Evolutionary conservation across 2,113 vertebrate species (phyloP), one percentile per base, ranked within the genome.

Genomic region (Sitta europaea): DNA sequence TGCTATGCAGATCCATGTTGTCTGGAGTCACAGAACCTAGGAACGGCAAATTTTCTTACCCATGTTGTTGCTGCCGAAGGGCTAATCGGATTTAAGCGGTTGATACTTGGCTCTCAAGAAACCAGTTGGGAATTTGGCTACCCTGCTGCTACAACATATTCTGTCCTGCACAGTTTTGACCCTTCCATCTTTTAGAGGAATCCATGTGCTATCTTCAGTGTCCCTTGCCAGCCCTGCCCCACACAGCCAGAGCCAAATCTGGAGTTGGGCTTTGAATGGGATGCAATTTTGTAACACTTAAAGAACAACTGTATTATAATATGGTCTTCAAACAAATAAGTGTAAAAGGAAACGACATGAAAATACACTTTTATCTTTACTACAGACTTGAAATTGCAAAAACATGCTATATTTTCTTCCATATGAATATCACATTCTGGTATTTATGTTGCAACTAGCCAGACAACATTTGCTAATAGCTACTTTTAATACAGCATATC

Each of bases 381-480:
- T 94, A 88, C 93, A 92, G 87, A 89, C 92, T 94, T 93, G 88
- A 71, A 96, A 94, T 89, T 83, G 45, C 91, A 94, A 92, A 87
- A 95, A 93, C 53, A 84, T 92, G 92, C 87, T 97, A 96, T 96
- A 96, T 97, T 96, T 86, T 75, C 75, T 88, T 97, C 93, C 86
- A 95, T 96, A 95, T 77, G 92, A 95, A 96, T 88, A 63, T 81
- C 31, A 36, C 95, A 82, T 92, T 94, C 88, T 96, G 68, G 61
- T 78, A 90, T 97, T 95, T 97, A 88, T 51, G 85, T 97, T 82
- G 88, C 92, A 96, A 93, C 77, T 68, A 97, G 78, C 86, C 93
- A 97, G 94, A 77, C 93, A 95, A 96, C 91, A 96, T 94, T 97
- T 96, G 91, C 94, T 97, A 97, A 97, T 92, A 95, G 91, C 94